Conservation (phyloP, 2,888 invertebrate species). For the Stegana nigrithorax region DNA sequence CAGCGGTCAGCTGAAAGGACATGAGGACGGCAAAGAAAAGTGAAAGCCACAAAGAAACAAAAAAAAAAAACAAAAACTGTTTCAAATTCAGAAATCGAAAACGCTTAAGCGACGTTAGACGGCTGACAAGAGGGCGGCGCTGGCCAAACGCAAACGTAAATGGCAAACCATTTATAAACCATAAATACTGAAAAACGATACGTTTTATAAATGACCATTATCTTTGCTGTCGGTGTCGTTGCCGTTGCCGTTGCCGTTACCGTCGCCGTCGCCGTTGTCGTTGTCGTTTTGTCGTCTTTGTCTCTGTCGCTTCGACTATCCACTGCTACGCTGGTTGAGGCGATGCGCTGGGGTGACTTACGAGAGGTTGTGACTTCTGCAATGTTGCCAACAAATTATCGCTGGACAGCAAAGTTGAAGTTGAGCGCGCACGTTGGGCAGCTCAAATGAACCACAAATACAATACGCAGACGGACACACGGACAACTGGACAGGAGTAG, state of each 20-base stretch:
- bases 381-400: conserved; percentile 32
- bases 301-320: not conserved
- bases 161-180: conserved; percentile 15
- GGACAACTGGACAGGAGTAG: too few relatives aligned
- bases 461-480: too few relatives aligned
- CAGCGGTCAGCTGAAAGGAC: too few relatives aligned
- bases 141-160: conserved; percentile 5
- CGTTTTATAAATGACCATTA: conserved; percentile 38
- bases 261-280: not conserved
- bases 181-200: conserved; percentile 21
- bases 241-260: not conserved
- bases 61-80: not conserved
- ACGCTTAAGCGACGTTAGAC: not conserved
- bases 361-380: conserved; percentile 36
- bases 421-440: not conserved
- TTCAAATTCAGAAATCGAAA: not conserved
- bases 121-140: not conserved
- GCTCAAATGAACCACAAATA: conserved; percentile 14
- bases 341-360: conserved; percentile 32
- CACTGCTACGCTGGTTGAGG: too few relatives aligned
- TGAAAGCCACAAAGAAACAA: not conserved
- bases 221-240: not conserved
- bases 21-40: not conserved
- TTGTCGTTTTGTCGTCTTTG: not conserved
- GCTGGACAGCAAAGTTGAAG: not conserved